phyloP scores from a whole-genome alignment of 2,888 invertebrate genomes.

The Epinotia ramella region DNA sequence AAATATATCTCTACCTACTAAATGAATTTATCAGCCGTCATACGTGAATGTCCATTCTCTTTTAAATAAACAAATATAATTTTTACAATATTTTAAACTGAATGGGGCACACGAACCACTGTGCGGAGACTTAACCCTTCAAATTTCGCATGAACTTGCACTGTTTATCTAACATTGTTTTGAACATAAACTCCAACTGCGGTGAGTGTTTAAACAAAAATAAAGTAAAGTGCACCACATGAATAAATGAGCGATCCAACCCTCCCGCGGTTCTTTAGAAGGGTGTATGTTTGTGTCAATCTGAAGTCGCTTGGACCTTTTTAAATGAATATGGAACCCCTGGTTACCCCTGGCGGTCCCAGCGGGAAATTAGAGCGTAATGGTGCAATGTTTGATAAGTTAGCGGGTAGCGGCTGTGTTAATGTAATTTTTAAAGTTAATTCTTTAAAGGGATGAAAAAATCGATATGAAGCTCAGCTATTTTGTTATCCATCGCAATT shows the following conservation, averaged over 20 bases:
- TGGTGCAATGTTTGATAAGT: conserved; percentile 83
- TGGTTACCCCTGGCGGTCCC: conserved; percentile 63
- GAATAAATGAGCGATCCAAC: conserved; percentile 71
- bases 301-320: conserved; percentile 4
- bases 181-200: conserved; percentile 53
- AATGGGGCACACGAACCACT: conserved; percentile 10
- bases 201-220: conserved; percentile 65
- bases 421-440: conserved; percentile 79
- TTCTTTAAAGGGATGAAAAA: conserved; percentile 59
- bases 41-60: conserved; percentile 68
- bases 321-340: conserved; percentile 56
- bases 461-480: conserved; percentile 49
- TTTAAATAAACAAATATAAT: conserved; percentile 72
- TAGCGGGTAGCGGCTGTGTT: conserved; percentile 81
- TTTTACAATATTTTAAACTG: conserved; percentile 21
- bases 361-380: conserved; percentile 83
- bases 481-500: conserved; percentile 1
- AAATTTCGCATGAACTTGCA: conserved; percentile 13
- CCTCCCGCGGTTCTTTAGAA: conserved; percentile 13
- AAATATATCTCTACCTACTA: conserved; percentile 23
- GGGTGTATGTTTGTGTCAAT: not conserved
- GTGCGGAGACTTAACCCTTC: conserved; percentile 19
- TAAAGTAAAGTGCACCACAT: conserved; percentile 68
- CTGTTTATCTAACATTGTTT: conserved; percentile 32
- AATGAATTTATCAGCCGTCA: conserved; percentile 62